Evolutionary conservation across 2,113 vertebrate genomes (phyloP).

Genomic region (Aviceda subcristata): DNA sequence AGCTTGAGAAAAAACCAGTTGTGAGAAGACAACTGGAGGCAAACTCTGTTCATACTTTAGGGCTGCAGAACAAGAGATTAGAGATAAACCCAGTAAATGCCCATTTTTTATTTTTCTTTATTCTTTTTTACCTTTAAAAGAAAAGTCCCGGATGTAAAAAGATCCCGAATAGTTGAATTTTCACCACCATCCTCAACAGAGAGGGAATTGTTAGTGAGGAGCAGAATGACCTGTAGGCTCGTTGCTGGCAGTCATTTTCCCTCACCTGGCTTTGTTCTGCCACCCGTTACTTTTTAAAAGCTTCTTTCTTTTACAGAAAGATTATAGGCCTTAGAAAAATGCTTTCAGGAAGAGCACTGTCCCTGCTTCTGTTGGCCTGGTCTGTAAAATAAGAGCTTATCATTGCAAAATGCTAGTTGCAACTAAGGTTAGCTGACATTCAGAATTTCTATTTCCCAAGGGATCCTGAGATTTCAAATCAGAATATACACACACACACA

Average conservation of each 20-base stretch:
- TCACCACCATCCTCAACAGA: neutral
- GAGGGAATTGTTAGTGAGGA: neutral
- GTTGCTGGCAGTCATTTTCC: neutral
- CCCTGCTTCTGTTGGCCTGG: neutral
- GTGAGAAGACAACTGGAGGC: neutral
- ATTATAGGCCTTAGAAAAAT: neutral
- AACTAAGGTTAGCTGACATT: neutral
- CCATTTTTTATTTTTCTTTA: neutral
- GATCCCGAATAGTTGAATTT: neutral
- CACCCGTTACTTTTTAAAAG: neutral
- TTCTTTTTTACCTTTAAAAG: neutral
- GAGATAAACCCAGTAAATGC: neutral
- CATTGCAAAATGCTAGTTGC: neutral
- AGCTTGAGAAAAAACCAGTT: neutral
- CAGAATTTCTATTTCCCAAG: neutral
- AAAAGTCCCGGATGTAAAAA: neutral
- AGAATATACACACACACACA: neutral
- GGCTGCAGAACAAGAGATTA: neutral
- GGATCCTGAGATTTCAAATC: neutral
- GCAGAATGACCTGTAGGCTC: accelerated
- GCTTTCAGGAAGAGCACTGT: neutral
- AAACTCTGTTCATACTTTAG: neutral
- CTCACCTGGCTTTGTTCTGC: neutral
- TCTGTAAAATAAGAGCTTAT: neutral
- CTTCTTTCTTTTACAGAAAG: neutral